Percentiles rank a stretch among this genome's conserved stretches.
Evolutionary conservation across 2,113 vertebrate genomes (phyloP).

Genomic region (Pantherophis guttatus): DNA sequence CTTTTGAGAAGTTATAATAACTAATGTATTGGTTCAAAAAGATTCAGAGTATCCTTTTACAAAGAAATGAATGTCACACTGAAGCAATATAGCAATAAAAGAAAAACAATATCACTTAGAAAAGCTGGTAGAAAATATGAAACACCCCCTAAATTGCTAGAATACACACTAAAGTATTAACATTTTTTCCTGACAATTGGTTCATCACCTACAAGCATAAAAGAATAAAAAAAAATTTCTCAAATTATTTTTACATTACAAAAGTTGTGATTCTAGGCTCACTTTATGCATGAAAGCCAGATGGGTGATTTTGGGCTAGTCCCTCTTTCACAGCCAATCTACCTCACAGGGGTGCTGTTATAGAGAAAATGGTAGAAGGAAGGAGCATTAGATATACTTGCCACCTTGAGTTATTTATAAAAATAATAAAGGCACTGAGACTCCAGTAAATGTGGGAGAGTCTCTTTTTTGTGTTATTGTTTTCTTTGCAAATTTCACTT

Average conservation of each 20-base stretch:
- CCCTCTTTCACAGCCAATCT: background rate
- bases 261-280: background rate
- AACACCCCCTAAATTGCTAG: background rate
- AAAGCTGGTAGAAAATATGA: background rate
- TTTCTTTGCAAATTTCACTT: background rate
- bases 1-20: background rate
- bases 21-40: background rate
- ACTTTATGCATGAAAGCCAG: too few relatives aligned
- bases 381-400: background rate
- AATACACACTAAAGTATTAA: background rate
- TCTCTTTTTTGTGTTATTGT: background rate
- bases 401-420: too few relatives aligned
- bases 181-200: background rate
- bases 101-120: background rate
- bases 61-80: background rate
- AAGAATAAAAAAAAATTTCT: rapidly evolving
- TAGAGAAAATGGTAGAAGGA: background rate
- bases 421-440: too few relatives aligned
- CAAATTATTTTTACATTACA: background rate
- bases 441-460: background rate
- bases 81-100: background rate
- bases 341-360: background rate
- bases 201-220: background rate
- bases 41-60: background rate
- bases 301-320: background rate